These are phyloP conservation scores for Erpetoichthys calabaricus DNA, from an alignment of 2,797 vertebrate species.

Conservation along the genomic window DNA sequence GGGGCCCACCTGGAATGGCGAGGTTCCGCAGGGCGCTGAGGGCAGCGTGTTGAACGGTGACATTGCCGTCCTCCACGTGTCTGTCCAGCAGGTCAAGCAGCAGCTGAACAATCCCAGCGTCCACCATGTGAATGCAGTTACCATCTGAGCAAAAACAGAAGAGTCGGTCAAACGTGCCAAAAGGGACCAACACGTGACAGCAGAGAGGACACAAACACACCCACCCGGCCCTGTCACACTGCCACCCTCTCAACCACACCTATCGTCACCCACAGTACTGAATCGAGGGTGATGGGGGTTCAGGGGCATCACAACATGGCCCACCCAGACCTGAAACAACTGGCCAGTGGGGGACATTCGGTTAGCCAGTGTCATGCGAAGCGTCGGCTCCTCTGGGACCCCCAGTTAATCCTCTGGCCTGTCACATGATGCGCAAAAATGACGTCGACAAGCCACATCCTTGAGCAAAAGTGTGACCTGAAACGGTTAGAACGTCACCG, in stretches of 20 bases:
- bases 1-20: conserved; percentile 81
- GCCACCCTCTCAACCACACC: not conserved
- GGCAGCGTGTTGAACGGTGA: conserved; percentile 89
- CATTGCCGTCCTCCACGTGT: conserved; percentile 88
- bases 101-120: conserved; percentile 87
- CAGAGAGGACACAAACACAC: not conserved
- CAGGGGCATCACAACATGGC: not conserved
- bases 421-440: no score
- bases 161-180: not conserved
- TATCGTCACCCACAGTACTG: no score
- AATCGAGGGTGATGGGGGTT: no score
- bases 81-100: conserved; percentile 83
- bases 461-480: no score
- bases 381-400: no score
- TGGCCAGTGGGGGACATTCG: no score
- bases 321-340: not conserved
- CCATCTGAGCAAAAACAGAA: conserved; percentile 54
- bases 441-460: no score
- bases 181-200: not conserved
- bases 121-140: conserved; percentile 98
- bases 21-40: conserved; percentile 88
- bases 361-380: no score
- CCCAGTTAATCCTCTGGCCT: no score
- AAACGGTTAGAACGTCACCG: no score
- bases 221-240: not conserved